Evolutionary conservation across 2,888 invertebrate genomes (phyloP), one percentile per base, ranked within the genome.

Genomic region (Formica aserva): DNA sequence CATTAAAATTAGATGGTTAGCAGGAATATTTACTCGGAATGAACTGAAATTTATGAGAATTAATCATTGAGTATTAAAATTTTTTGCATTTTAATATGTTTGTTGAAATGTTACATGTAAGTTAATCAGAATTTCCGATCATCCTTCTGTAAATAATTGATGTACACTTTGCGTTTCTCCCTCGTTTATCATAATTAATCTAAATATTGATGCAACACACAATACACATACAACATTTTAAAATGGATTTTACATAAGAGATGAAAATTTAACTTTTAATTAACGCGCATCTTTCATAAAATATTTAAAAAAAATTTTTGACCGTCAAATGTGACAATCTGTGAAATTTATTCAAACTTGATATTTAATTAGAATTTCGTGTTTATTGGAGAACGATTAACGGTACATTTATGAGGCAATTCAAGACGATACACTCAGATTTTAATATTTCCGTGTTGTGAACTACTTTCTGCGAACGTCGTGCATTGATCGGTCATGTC

Each of bases 401-500:
- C n/a, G 22, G 13, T 35, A 35, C 13, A 62, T 45, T 72, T 72
- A 62, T 18, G 35, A 60, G 18, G 15, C 8, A 22, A 15, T 55
- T 35, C n/a, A 35, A 71, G 35, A 55, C 55, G 67, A 71, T 32
- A 35, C 26, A 41, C 6, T 67, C n/a, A 11, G 67, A 71, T 71
- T 60, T 60, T 18, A 22, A 60, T 60, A 78, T 80, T 71, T n/a
- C 26, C 48, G 26, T 35, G 35, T 62, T 35, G 26, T 80, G 72
- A 80, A 80, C 78, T 80, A 80, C 72, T 80, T 72, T 80, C 78
- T 26, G n/a, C 45, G 60, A 71, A 45, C 35, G 55, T 62, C 60
- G 35, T 72, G 32, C 60, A 80, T 80, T 48, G 78, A 80, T 80
- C 78, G 78, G 72, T 9, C 72, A 9, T 80, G 45, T 48, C 71